Base-by-base conservation (phyloP, 2,113 vertebrate species). In the Neolamprologus caudopunctatus region DNA sequence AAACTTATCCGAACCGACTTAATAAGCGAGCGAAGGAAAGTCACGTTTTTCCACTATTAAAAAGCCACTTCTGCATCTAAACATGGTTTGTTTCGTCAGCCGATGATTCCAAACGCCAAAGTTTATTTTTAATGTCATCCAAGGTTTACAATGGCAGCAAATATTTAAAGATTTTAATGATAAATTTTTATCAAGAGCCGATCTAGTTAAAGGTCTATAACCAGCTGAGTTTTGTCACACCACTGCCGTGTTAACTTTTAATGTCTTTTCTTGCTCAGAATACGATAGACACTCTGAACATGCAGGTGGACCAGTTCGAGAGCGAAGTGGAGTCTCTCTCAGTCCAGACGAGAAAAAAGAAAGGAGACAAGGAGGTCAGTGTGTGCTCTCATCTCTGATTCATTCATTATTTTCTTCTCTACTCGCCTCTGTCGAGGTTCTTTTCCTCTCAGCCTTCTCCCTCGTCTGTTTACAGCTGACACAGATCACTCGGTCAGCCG, bases 251-350 rank as follows among this genome's bases (percentile, higher is more conserved):
- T 8, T 9, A 50, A 85, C 33, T 16, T 14, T 45, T 50, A 33
- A 68, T 40, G 19, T 68, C 68, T 73, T 82, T 16, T 81, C 9
- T 35, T 21, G 35, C 21, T 28, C 57, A 98, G 98, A 97, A 97
- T 26, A 98, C 97, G 24, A 98, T 98, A 45, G 97, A 98, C 96
- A 97, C 96, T 2, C 89, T 99, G 50, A 99, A 99, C 96, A 98
- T 98, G 98, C 97, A 98, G 95, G 98, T 99, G 96, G 98, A 99
- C 95, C 97, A 98, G 96, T 99, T 97, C 12, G 98, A 99, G 95
- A 98, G 98, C 3, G 98, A 98, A 40, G 97, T 98, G 93, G 98
- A 99, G 93, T 98, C 97, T 2, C 96, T 99, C 12, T 98, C 97
- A 0, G 97, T 98, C 81, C 97, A 97, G 89, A 98, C 97, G 0